These are phyloP conservation scores for Lutjanus campechanus DNA, from an alignment of 2,797 vertebrate genomes.

Conservation along the genomic window DNA sequence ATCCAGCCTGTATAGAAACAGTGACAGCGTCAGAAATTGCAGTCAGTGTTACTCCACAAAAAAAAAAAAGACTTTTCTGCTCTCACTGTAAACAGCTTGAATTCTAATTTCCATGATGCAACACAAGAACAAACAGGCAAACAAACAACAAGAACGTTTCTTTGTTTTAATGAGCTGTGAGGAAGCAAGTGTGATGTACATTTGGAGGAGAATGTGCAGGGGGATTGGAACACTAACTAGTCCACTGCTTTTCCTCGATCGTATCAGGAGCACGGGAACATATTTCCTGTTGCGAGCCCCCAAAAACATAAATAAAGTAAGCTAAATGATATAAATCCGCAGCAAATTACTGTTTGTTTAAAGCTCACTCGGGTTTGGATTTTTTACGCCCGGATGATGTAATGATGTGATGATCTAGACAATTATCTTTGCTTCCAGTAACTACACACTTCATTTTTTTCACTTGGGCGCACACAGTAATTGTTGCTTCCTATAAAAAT, in stretches of 20 bases:
- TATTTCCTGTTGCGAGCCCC: constrained; percentile 25
- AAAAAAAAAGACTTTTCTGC: constrained; percentile 22
- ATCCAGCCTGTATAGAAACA: constrained; percentile 1
- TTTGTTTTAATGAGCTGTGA: constrained; percentile 60
- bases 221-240: constrained; percentile 27
- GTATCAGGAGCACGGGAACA: constrained; percentile 24
- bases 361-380: constrained; percentile 40
- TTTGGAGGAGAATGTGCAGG: constrained; percentile 28
- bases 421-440: constrained; percentile 58
- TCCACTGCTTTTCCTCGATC: constrained; percentile 24
- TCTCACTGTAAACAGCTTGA: constrained; percentile 23
- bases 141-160: constrained; percentile 41
- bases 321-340: constrained; percentile 18
- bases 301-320: constrained; percentile 5
- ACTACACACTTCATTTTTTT: constrained; percentile 36
- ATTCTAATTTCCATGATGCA: constrained; percentile 33
- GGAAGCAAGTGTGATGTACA: constrained; percentile 51
- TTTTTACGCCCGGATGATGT: constrained; percentile 20
- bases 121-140: constrained; percentile 43
- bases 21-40: constrained; percentile 23
- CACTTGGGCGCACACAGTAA: constrained; percentile 36
- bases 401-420: constrained; percentile 46
- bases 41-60: constrained; percentile 25
- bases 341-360: constrained; percentile 20
- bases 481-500: constrained; percentile 40